Evolutionary conservation across 2,113 vertebrate genomes (phyloP).

Genomic region (Oenanthe oenanthe): DNA sequence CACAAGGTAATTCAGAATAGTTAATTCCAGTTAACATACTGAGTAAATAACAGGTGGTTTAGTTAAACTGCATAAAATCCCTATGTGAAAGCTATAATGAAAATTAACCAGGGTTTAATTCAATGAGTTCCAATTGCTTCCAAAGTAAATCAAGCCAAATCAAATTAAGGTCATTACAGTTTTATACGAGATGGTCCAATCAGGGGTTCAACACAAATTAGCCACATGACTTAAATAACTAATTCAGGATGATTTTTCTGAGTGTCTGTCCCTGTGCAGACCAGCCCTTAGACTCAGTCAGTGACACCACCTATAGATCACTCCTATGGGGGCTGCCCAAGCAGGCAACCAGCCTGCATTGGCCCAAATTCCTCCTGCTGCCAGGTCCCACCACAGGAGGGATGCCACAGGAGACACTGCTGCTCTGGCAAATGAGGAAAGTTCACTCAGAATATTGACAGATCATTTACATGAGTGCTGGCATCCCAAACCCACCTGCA

Average conservation of each 20-base stretch:
- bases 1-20: background rate
- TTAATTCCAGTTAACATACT: background rate
- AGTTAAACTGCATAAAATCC: slow-evolving; percentile 5
- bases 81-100: slow-evolving; percentile 19
- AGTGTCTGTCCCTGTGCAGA: background rate
- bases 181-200: background rate
- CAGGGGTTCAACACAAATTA: background rate
- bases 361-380: background rate
- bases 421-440: background rate
- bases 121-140: background rate
- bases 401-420: background rate
- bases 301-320: background rate
- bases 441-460: background rate
- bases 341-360: background rate
- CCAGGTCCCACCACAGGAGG: too few relatives aligned
- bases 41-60: background rate
- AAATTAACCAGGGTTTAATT: slow-evolving; percentile 32
- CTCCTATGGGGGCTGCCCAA: background rate
- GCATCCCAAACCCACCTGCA: background rate
- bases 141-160: slow-evolving; percentile 39
- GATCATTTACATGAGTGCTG: background rate
- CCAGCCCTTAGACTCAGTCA: background rate
- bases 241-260: background rate
- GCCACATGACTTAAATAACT: background rate
- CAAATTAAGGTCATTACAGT: background rate